Base-by-base conservation (phyloP, 2,888 invertebrate genomes). In the Cheilosia soror region DNA sequence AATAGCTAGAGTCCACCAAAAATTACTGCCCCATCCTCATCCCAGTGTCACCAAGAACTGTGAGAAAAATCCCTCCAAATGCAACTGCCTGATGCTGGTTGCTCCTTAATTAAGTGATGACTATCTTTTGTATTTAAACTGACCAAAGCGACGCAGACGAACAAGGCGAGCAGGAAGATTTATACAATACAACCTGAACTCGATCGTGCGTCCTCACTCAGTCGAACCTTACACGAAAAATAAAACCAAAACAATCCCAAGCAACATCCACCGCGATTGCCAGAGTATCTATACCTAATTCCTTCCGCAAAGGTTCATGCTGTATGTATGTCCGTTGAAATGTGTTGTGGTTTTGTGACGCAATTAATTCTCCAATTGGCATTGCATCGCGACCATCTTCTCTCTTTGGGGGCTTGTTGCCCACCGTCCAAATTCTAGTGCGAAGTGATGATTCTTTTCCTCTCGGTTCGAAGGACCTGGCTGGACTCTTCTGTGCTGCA, bases 341-440 rank as follows among this genome's bases (percentile, higher is more conserved):
- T 84, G 79, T 84, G 79, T 84, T 84, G 79, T 79, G 84, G 79
- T 69, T 79, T 85, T 85, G 85, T 85, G 85, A 85, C 80, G 85
- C 85, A 85, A 85, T 85, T 85, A 85, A 85, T 85, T 81, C 81
- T 81, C 76, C 80, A 85, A 81, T 77, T 85, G 85, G 81, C 81
- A 71, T 60, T 79, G 72, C 69, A 85, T 81, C 58, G 71, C 62
- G 76, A 77, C 66, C 47, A 68, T 76, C 77, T 49, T 68, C 49
- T n/a, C 49, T n/a, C 40, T 47, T 51, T 15, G 51, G 58, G 65
- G 75, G 68, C 69, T 73, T 63, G 84, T 75, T 73, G 83, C 69
- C 73, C 83, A 79, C 73, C 79, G 79, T 84, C 79, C 57, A 58
- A 63, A 79, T 75, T 69, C 49, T 68, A 69, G 83, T 84, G 83